Evolutionary conservation across 2,113 vertebrate species (phyloP).

Genomic region (Nycticebus coucang): DNA sequence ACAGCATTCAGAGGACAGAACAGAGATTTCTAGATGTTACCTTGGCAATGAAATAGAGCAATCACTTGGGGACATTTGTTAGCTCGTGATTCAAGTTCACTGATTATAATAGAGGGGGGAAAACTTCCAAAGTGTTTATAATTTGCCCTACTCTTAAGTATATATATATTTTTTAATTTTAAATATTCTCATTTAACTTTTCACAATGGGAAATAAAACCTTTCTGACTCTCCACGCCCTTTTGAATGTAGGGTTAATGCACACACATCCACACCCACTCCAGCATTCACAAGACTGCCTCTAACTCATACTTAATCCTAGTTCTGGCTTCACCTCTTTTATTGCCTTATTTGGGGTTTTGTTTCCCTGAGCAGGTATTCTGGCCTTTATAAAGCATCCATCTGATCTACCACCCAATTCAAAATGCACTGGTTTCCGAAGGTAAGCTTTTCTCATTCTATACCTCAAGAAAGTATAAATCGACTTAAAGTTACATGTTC

Average conservation of each 20-base stretch:
- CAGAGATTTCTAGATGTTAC: conserved; percentile 30
- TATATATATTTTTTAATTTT: not conserved
- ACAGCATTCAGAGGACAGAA: conserved; percentile 36
- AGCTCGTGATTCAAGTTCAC: not conserved
- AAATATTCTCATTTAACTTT: not conserved
- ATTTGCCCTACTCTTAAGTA: not conserved
- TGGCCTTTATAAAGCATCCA: not conserved
- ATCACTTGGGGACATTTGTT: not conserved
- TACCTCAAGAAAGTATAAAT: not conserved
- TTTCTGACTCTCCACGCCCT: not conserved
- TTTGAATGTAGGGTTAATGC: not conserved
- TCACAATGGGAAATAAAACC: not conserved
- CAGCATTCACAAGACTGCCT: not conserved
- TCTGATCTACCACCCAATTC: not conserved
- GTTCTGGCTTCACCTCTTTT: not conserved
- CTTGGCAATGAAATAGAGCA: not conserved
- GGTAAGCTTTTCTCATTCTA: not conserved
- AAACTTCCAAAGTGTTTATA: not conserved
- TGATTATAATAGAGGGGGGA: not conserved
- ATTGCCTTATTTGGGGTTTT: not conserved
- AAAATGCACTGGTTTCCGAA: not conserved
- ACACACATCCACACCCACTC: too few relatives aligned
- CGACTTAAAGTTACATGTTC: not conserved
- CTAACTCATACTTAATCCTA: not conserved
- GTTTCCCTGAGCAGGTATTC: not conserved